Evolutionary conservation across 2,797 vertebrate genomes (phyloP), one percentile per base, ranked within the genome.

Genomic region (Acipenser oxyrinchus): DNA sequence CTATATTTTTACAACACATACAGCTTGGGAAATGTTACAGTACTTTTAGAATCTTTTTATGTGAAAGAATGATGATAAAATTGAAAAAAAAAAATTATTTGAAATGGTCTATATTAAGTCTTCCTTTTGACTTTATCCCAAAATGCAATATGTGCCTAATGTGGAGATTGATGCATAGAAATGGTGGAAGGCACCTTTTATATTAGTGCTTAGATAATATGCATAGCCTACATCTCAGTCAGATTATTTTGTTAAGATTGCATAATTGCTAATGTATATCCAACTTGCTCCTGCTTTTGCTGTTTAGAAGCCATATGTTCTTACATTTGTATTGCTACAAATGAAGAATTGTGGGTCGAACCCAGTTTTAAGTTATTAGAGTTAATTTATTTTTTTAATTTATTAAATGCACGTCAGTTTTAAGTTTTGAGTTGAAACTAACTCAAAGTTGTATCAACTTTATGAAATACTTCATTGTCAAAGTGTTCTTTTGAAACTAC

Each of bases 1-100:
- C 87, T 88, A 89, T 89, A 71, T 87, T 89, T 89, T 87, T 89
- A 84, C 86, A 86, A 85, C 84, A 71, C 70, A 85, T 83, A 85
- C 84, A 82, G 81, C 75, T 81, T 81, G 82, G 85, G 81, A 79
- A 68, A 77, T 87, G 84, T 87, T 77, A 79, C 82, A 84, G 78
- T 84, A 83, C 84, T 76, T 79, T 84, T 88, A 85, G 81, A 80
- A 84, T 78, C 80, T 76, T 73, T 75, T 73, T 81, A 81, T 78
- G 77, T 78, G 71, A 72, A 66, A 78, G 71, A 62, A 77, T 83
- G 86, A 84, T 82, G 80, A n/a, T 74, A 64, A 67, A 67, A 71
- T 51, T 67, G 65, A 67, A 23, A 18, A 18, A 2, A 37, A 55
- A 65, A 77, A 84, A 84, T 82, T 81, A 83, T 81, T 81, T 84